Conservation (phyloP, 2,888 invertebrate genomes). For the Thymelicus acteon region DNA sequence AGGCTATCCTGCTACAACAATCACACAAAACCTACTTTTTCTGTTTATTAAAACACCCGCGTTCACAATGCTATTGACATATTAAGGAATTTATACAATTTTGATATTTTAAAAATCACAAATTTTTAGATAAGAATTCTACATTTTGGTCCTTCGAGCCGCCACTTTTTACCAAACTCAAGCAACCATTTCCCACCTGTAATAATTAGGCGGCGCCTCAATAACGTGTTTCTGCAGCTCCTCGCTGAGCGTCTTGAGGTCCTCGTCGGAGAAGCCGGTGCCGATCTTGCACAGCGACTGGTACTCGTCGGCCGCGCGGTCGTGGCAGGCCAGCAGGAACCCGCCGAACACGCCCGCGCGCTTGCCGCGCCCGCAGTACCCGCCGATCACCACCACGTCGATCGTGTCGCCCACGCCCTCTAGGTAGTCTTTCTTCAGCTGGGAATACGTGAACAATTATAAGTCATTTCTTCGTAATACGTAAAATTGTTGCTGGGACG, state of each 20-base stretch:
- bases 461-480: too few relatives aligned
- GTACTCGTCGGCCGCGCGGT: constrained; percentile 94
- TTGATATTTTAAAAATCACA: not conserved
- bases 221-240: constrained; percentile 91
- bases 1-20: too few relatives aligned
- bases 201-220: constrained; percentile 90
- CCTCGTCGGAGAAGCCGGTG: constrained; percentile 97
- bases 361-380: constrained; percentile 96
- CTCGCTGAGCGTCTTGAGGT: constrained; percentile 90
- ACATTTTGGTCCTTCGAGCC: too few relatives aligned
- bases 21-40: too few relatives aligned
- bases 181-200: constrained; percentile 71
- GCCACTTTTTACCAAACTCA: not conserved
- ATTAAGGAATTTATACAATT: too few relatives aligned
- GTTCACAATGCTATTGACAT: too few relatives aligned
- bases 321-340: constrained; percentile 97
- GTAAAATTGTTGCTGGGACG: too few relatives aligned
- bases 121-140: not conserved
- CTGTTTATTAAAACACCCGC: too few relatives aligned
- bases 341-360: constrained; percentile 97
- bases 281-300: constrained; percentile 91
- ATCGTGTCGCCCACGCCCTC: constrained; percentile 98
- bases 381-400: constrained; percentile 98
- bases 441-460: constrained; percentile 22
- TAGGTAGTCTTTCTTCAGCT: constrained; percentile 98